Base-by-base conservation (phyloP, 1,140 invertebrate species). In the Drosophila watanabei region DNA sequence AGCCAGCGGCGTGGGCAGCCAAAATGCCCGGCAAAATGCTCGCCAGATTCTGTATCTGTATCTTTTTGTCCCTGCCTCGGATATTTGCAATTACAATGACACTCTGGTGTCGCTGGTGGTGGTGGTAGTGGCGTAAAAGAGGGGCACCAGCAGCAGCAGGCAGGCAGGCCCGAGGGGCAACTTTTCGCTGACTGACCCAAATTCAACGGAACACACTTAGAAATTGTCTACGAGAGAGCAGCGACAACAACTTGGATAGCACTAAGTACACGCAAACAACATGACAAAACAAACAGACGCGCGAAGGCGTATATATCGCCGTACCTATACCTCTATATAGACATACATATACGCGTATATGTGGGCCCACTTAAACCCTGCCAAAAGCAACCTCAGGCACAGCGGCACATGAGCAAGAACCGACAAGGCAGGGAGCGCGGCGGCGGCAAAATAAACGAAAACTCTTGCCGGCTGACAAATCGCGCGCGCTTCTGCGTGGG, bases 61-160 rank as follows among this genome's bases (percentile, higher is more conserved):
- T 63, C 59, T 48, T 49, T 43, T 73, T 78, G 79, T 82, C 76
- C 65, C 65, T 66, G 78, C 66, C 75, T 79, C 43, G 71, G 82
- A 86, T 91, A 92, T 91, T 91, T 92, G 89, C 89, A 91, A 92
- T 91, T 91, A 92, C 89, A 91, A 91, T 91, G 89, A 91, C 89
- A 91, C 84, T 82, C 73, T 70, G 76, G n/a, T 54, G 51, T 30
- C 49, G 18, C 28, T 18, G 46, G 13, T 20, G 10, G 16, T n/a
- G 54, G 10, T 35, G 32, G 7, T 37, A 52, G 28, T 57, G 51
- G 46, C 20, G 46, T 14, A 20, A 13, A 45, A 45, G 43, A 45
- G 43, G 43, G 43, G 43, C 43, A 43, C n/a, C 41, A 43, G 8
- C 33, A 5, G 37, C 41, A 43, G 8, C 33, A 5, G 37, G 45